Conservation (phyloP, 2,113 vertebrate genomes). For the Junco hyemalis region DNA sequence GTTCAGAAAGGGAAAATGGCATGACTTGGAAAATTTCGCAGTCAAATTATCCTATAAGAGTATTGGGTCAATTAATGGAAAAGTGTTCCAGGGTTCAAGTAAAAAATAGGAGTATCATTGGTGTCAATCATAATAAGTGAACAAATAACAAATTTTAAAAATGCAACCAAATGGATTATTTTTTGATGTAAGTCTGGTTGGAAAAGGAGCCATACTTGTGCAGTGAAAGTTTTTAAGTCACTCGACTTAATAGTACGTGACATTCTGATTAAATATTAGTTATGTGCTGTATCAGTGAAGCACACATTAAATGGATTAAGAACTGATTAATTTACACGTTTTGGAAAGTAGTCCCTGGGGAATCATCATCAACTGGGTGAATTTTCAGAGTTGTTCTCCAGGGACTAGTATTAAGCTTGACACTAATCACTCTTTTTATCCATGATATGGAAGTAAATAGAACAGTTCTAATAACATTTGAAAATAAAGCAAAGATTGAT, state of each 20-base stretch:
- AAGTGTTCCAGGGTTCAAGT: background rate
- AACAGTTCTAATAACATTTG: constrained; percentile 20
- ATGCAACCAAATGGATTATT: background rate
- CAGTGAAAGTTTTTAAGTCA: constrained; percentile 2
- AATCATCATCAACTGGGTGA: constrained; percentile 60
- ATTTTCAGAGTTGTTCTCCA: constrained; percentile 35
- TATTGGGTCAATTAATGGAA: background rate
- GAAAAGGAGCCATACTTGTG: background rate
- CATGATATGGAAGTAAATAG: constrained; percentile 36
- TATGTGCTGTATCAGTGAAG: constrained; percentile 47
- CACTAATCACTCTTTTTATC: constrained; percentile 59
- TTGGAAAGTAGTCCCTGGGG: constrained; percentile 28
- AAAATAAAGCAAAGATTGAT: constrained; percentile 37
- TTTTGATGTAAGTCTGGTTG: background rate
- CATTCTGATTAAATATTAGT: constrained; percentile 61
- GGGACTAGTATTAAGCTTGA: constrained; percentile 41
- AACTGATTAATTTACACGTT: constrained; percentile 56
- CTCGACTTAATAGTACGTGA: background rate
- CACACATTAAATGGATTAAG: constrained; percentile 64
- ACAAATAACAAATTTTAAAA: background rate
- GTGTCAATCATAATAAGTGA: background rate
- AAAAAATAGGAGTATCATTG: rapidly evolving
- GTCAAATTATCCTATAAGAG: background rate
- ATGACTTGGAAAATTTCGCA: background rate
- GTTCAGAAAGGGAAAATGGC: background rate